phyloP scores from a whole-genome alignment of 2,113 vertebrate species.

The Semnopithecus entellus region DNA sequence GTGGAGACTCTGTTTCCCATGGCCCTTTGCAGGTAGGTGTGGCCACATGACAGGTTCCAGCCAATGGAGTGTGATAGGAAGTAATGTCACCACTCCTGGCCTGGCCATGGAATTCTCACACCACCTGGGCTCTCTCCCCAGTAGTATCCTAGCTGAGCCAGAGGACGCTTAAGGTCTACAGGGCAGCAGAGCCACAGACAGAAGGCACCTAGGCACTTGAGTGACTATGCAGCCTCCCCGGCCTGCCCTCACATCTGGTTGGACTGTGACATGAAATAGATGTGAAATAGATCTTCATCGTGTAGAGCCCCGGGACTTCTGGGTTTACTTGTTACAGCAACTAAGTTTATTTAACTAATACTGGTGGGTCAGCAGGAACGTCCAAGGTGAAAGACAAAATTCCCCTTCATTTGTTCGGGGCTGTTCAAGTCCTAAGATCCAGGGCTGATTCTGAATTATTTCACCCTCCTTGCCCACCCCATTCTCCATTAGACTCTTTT shows the following conservation, averaged over 20 bases:
- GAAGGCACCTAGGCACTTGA: neutral
- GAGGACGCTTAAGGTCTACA: neutral
- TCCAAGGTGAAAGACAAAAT: neutral
- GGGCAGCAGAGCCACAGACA: neutral
- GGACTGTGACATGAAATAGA: neutral
- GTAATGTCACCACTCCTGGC: neutral
- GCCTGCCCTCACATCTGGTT: too few relatives aligned
- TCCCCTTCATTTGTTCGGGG: neutral
- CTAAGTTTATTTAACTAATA: neutral
- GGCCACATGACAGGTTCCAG: neutral
- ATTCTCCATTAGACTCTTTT: neutral
- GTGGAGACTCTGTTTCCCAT: neutral
- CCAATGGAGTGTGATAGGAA: neutral
- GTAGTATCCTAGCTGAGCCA: neutral
- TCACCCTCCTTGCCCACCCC: neutral
- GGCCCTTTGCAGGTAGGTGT: neutral
- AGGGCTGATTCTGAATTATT: too few relatives aligned
- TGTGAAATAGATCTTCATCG: neutral
- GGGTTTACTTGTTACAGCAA: neutral
- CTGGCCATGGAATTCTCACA: neutral
- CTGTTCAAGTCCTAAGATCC: neutral
- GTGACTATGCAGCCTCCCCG: neutral
- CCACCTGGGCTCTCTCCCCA: neutral
- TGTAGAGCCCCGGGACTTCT: neutral
- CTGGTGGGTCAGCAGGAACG: neutral